These are phyloP conservation scores for Pampus argenteus DNA, from an alignment of 2,797 vertebrate genomes.

Conservation along the genomic window DNA sequence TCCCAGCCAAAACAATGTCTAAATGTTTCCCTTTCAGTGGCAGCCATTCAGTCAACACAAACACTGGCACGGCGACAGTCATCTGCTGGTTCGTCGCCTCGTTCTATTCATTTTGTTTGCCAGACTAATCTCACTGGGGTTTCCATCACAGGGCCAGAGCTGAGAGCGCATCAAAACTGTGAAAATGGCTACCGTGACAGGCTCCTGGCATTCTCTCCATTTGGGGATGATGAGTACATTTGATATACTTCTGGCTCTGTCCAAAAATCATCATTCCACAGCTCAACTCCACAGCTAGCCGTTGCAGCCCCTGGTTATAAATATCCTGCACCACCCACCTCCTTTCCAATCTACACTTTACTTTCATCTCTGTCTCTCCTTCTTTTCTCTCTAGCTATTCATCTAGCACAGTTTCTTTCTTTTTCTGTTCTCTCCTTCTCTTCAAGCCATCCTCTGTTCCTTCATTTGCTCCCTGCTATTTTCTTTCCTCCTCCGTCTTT, in stretches of 20 bases:
- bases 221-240: slow-evolving; percentile 71
- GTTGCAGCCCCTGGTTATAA: slow-evolving; percentile 52
- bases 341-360: slow-evolving; percentile 59
- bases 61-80: slow-evolving; percentile 70
- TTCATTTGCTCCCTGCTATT: slow-evolving; percentile 52
- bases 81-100: slow-evolving; percentile 60
- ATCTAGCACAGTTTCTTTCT: slow-evolving; percentile 17
- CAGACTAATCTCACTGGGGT: slow-evolving; percentile 71
- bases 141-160: slow-evolving; percentile 63
- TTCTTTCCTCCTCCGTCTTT: slow-evolving; percentile 46
- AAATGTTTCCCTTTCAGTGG: slow-evolving; percentile 60
- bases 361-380: slow-evolving; percentile 58
- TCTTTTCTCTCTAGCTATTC: slow-evolving; percentile 22
- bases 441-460: slow-evolving; percentile 20
- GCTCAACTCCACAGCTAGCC: slow-evolving; percentile 38
- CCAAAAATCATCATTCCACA: slow-evolving; percentile 64
- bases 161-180: slow-evolving; percentile 66
- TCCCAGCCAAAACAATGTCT: slow-evolving; percentile 66
- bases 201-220: slow-evolving; percentile 67
- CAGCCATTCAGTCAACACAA: slow-evolving; percentile 72
- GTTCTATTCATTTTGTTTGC: slow-evolving; percentile 56
- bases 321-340: slow-evolving; percentile 55
- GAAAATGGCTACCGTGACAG: slow-evolving; percentile 71
- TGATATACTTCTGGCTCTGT: slow-evolving; percentile 59
- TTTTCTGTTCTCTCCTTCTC: slow-evolving; percentile 30